Percentiles rank a stretch among this genome's conserved stretches.
These are phyloP conservation scores for Trogon surrucura DNA, from an alignment of 2,113 vertebrate species.

Conservation along the genomic window DNA sequence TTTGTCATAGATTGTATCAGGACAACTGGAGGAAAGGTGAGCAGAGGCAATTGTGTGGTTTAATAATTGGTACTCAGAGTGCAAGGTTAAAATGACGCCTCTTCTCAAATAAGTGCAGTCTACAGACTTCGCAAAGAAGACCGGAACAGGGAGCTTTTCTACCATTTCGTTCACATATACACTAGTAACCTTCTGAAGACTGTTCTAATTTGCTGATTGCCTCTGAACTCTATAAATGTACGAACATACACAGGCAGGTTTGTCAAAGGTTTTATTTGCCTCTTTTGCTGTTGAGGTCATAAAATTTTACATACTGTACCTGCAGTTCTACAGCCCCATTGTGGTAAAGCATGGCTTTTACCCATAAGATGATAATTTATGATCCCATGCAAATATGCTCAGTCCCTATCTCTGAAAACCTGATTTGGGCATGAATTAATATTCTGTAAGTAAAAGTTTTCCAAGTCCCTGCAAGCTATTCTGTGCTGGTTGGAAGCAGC, in stretches of 20 bases:
- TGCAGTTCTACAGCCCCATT: not conserved
- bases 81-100: not conserved
- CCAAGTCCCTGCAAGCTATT: not conserved
- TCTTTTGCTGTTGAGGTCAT: not conserved
- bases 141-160: not conserved
- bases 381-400: not conserved
- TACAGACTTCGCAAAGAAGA: not conserved
- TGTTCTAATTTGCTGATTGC: not conserved
- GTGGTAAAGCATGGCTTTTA: not conserved
- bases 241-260: not conserved
- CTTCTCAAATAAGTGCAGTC: not conserved
- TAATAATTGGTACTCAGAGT: not conserved
- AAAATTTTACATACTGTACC: not conserved
- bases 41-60: not conserved
- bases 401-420: not conserved
- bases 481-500: not conserved
- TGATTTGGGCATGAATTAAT: not conserved
- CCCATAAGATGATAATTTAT: accelerated
- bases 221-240: not conserved
- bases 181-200: not conserved
- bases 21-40: not conserved
- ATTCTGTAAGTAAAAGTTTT: not conserved
- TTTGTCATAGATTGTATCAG: not conserved
- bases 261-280: not conserved
- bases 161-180: not conserved